phyloP scores from a whole-genome alignment of 2,888 invertebrate species.

The Lepidonotus clava region DNA sequence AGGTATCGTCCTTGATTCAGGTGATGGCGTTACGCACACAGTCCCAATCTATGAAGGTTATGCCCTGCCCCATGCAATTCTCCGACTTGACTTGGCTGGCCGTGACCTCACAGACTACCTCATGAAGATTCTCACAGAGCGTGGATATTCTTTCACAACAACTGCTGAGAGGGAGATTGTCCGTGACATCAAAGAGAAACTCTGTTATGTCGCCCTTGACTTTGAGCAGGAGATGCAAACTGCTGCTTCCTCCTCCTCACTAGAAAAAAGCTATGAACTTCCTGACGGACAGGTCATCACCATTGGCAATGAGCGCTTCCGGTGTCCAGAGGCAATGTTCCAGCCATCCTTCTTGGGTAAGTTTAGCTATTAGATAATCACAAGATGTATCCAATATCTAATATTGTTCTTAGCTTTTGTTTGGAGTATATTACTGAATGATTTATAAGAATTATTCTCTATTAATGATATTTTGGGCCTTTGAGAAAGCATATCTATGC shows the following conservation, averaged over 20 bases:
- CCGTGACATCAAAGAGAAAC: slow-evolving; percentile 95
- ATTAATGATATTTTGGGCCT: no score
- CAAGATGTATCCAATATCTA: no score
- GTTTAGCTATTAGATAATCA: no score
- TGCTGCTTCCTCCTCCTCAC: slow-evolving; percentile 73
- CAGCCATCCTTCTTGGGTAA: slow-evolving; percentile 78
- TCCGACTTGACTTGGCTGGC: slow-evolving; percentile 97
- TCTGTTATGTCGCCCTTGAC: slow-evolving; percentile 77
- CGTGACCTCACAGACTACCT: slow-evolving; percentile 92
- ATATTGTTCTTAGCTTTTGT: no score
- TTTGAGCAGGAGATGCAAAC: slow-evolving; percentile 75
- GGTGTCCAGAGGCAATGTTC: slow-evolving; percentile 78
- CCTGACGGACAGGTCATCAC: slow-evolving; percentile 80
- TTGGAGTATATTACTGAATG: no score
- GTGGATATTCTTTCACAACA: slow-evolving; percentile 82
- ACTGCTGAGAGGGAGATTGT: slow-evolving; percentile 79
- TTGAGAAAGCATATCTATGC: no score
- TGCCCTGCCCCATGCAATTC: slow-evolving; percentile 96
- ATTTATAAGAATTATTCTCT: no score
- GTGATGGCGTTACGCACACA: slow-evolving; percentile 97
- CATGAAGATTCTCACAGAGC: slow-evolving; percentile 79
- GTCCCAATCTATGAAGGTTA: slow-evolving; percentile 97
- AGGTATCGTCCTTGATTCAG: slow-evolving; percentile 95
- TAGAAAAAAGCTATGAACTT: slow-evolving; percentile 79
- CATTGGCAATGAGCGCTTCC: slow-evolving; percentile 78